These are phyloP conservation scores for Callosobruchus maculatus DNA, from an alignment of 2,888 invertebrate genomes.

Conservation along the genomic window DNA sequence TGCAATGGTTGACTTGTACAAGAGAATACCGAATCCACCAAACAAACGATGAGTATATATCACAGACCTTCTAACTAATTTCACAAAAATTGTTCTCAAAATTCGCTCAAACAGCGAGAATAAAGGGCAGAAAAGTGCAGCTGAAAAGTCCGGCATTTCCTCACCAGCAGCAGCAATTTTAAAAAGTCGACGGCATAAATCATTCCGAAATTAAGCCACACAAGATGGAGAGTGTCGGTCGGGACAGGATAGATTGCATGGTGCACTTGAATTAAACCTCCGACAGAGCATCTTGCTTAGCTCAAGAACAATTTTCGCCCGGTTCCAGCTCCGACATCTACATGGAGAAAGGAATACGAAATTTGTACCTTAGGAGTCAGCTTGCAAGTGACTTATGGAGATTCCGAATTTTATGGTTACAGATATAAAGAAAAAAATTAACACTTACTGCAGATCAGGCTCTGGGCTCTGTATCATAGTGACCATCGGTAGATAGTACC, in stretches of 20 bases:
- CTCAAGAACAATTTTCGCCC: neutral
- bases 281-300: neutral
- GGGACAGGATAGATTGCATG: neutral
- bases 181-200: neutral
- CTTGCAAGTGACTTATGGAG: too few relatives aligned
- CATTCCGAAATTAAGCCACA: neutral
- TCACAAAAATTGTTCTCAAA: neutral
- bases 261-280: neutral
- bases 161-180: neutral
- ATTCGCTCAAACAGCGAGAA: neutral
- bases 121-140: neutral
- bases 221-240: neutral
- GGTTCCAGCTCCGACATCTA: neutral
- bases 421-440: too few relatives aligned
- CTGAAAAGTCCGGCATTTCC: neutral
- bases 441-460: too few relatives aligned
- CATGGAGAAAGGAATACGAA: neutral
- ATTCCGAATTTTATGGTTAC: too few relatives aligned
- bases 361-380: too few relatives aligned
- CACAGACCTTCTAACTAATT: neutral
- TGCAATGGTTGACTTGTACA: too few relatives aligned
- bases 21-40: neutral
- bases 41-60: neutral
- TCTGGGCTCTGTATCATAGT: too few relatives aligned
- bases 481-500: too few relatives aligned